phyloP scores from a whole-genome alignment of 2,888 invertebrate species.

The Ptilodon capucinus region DNA sequence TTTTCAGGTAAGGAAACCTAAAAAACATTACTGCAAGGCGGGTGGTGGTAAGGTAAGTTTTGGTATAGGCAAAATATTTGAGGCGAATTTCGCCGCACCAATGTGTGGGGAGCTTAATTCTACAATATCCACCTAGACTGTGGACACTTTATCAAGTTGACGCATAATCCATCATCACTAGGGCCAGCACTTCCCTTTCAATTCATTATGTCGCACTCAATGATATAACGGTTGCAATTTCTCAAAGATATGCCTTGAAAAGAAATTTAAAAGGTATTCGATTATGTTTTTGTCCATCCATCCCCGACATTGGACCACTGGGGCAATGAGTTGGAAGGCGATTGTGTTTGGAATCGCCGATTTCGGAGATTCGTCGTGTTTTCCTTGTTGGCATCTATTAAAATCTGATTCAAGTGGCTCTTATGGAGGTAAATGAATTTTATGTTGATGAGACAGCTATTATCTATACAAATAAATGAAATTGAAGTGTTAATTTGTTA shows the following conservation, averaged over 20 bases:
- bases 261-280: conserved; percentile 27
- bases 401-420: conserved; percentile 19
- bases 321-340: conserved; percentile 15
- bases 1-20: too few species aligned
- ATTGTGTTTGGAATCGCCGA: conserved; percentile 24
- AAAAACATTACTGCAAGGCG: too few species aligned
- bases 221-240: conserved; percentile 53
- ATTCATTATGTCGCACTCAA: conserved; percentile 52
- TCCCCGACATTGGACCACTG: conserved; percentile 12
- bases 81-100: too few species aligned
- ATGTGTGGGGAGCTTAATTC: too few species aligned
- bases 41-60: too few species aligned
- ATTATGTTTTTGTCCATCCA: conserved; percentile 23
- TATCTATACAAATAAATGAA: too few species aligned
- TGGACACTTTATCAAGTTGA: conserved; percentile 46
- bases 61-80: too few species aligned
- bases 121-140: conserved; percentile 25
- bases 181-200: conserved; percentile 44
- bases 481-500: too few species aligned
- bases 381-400: conserved; percentile 31
- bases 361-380: conserved; percentile 21
- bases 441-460: neutral
- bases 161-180: conserved; percentile 53
- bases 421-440: neutral
- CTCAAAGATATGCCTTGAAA: conserved; percentile 51